Conservation (phyloP, 2,888 invertebrate species). For the Acrocera orbiculus region DNA sequence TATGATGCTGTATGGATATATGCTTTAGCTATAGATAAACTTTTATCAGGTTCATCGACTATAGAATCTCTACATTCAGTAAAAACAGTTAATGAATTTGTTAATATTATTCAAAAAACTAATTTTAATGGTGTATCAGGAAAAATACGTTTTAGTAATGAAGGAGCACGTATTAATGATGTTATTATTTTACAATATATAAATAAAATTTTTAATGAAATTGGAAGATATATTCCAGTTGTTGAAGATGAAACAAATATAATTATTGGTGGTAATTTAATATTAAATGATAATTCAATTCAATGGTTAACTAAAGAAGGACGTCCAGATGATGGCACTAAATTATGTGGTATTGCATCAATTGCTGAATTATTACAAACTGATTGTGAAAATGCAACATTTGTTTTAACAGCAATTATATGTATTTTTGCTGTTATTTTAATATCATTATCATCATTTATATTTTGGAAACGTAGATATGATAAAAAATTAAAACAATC, state of each 20-base stretch:
- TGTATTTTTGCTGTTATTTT: conserved; percentile 39
- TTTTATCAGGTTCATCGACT: conserved; percentile 34
- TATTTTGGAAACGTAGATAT: conserved; percentile 48
- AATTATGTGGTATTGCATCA: conserved; percentile 46
- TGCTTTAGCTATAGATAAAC: conserved; percentile 47
- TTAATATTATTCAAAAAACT: conserved; percentile 42
- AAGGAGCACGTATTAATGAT: conserved; percentile 45
- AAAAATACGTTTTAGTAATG: conserved; percentile 46
- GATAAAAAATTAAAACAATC: conserved; percentile 47
- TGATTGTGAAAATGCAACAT: conserved; percentile 46
- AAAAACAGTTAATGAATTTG: conserved; percentile 29
- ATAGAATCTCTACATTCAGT: conserved; percentile 16
- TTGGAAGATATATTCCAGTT: conserved; percentile 43
- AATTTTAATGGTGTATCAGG: conserved; percentile 62
- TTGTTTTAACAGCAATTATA: conserved; percentile 42
- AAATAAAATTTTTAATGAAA: conserved; percentile 30
- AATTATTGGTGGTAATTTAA: conserved; percentile 35
- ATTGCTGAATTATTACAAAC: conserved; percentile 49
- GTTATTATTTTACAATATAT: conserved; percentile 44
- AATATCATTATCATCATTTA: conserved; percentile 38
- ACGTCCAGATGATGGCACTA: conserved; percentile 50
- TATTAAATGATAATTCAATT: conserved; percentile 37
- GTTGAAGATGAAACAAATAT: conserved; percentile 24
- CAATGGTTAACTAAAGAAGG: conserved; percentile 46
- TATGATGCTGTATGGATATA: conserved; percentile 74